Evolutionary conservation across 2,797 vertebrate genomes (phyloP), one percentile per base, ranked within the genome.

Genomic region (Sphenopsis melanotis): DNA sequence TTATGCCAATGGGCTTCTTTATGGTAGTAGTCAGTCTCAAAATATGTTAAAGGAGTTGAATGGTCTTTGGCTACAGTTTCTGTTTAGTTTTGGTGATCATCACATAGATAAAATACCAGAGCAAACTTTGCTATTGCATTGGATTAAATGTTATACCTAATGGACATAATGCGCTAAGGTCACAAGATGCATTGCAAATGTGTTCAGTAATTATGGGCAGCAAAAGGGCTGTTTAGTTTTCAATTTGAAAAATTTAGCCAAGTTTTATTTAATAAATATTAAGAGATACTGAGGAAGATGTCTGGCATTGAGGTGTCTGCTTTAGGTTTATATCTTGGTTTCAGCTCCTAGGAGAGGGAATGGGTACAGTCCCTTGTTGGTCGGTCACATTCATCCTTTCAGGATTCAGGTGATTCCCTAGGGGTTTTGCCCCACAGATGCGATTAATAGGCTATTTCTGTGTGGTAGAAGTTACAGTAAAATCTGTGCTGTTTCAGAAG

Each of bases 121-220:
- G 27, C 8, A 74, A 27, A 44, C 64, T 86, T 69, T 71, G 32
- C 30, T n/a, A 2, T 37, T 12, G 3, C 12, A 6, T 66, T 80
- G 34, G 36, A 26, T 49, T 66, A 18, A 8, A 18, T 47, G 78
- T 80, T 39, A 80, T 71, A 60, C 23, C 11, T 52, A 56, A 79
- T n/a, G 30, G 27, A 46, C 1, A 4, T 56, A 64, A 63, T 27
- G 42, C 50, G 64, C 23, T 78, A 8, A 44, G 57, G 41, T 83
- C 19, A 41, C 37, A 34, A 0, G 14, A 36, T 2, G 2, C 4
- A 2, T 22, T 83, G 56, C 60, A 71, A 77, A 44, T 1, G 2
- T 3, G 1, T 59, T 87, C 52, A 56, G 34, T 71, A 56, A 46
- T 83, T 55, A 53, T 3, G 11, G 37, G 46, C 10, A 29, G 44